Evolutionary conservation across 1,140 invertebrate genomes (phyloP).

Genomic region (Leptoteleia sp.): DNA sequence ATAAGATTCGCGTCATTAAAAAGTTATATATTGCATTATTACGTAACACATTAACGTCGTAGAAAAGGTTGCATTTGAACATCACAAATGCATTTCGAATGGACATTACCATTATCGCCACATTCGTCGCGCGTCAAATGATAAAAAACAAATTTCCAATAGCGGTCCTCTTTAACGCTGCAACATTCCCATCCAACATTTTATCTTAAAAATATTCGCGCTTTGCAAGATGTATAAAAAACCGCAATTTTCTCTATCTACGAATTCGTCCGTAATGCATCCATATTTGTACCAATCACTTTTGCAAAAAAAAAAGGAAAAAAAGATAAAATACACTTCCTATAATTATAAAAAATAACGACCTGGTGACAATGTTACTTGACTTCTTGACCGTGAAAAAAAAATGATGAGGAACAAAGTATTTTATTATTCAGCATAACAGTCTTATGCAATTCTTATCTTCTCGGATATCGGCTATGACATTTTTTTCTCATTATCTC

Average conservation of each 20-base stretch:
- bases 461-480: background rate
- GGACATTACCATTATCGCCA: constrained; percentile 52
- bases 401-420: no score
- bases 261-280: constrained; percentile 25
- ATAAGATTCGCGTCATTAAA: constrained; percentile 51
- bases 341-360: no score
- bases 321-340: no score
- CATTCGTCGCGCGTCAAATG: constrained; percentile 40
- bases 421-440: no score
- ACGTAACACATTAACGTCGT: constrained; percentile 50
- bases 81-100: constrained; percentile 61
- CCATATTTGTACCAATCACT: constrained; percentile 16
- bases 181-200: constrained; percentile 37
- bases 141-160: constrained; percentile 53
- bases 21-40: constrained; percentile 55
- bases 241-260: constrained; percentile 32
- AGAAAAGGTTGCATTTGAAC: constrained; percentile 43
- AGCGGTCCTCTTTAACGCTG: constrained; percentile 29
- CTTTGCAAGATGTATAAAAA: constrained; percentile 19
- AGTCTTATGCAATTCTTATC: constrained; percentile 20
- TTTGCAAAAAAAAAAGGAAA: constrained; percentile 13
- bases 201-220: constrained; percentile 53
- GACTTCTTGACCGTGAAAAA: no score
- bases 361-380: no score
- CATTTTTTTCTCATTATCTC: background rate